Evolutionary conservation across 2,113 vertebrate species (phyloP).

Genomic region (Forbesichthys papilliferus): DNA sequence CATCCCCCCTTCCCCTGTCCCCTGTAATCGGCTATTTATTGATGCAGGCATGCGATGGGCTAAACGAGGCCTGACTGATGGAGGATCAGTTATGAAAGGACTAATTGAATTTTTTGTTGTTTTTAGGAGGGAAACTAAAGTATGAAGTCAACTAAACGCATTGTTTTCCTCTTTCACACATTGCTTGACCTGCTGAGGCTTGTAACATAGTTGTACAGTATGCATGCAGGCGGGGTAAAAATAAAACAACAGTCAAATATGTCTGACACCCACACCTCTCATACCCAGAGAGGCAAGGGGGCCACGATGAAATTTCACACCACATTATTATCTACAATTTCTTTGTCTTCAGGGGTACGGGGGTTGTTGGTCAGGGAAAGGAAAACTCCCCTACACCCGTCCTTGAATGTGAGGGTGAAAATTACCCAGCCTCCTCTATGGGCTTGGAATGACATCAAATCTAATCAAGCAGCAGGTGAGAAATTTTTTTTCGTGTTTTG

Average conservation of each 20-base stretch:
- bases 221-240: too few species aligned
- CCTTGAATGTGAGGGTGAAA: conserved; percentile 65
- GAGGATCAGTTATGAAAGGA: not conserved
- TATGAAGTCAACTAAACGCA: too few species aligned
- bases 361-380: conserved; percentile 10
- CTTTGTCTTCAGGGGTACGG: conserved; percentile 10
- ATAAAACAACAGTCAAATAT: conserved; percentile 44
- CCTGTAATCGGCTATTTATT: conserved; percentile 27
- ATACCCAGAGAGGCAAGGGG: conserved; percentile 8
- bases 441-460: conserved; percentile 59
- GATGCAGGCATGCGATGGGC: conserved; percentile 30
- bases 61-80: conserved; percentile 57
- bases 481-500: conserved; percentile 5
- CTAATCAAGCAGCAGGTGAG: conserved; percentile 72
- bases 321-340: conserved; percentile 66
- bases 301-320: conserved; percentile 65
- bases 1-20: not conserved
- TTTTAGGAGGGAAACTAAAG: too few species aligned
- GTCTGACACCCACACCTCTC: conserved; percentile 48
- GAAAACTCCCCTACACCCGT: conserved; percentile 49
- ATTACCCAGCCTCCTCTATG: conserved; percentile 59
- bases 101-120: too few species aligned
- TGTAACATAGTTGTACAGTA: too few species aligned
- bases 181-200: too few species aligned
- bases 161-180: too few species aligned